Conservation (phyloP, 2,113 vertebrate genomes). For the Noctilio leporinus region DNA sequence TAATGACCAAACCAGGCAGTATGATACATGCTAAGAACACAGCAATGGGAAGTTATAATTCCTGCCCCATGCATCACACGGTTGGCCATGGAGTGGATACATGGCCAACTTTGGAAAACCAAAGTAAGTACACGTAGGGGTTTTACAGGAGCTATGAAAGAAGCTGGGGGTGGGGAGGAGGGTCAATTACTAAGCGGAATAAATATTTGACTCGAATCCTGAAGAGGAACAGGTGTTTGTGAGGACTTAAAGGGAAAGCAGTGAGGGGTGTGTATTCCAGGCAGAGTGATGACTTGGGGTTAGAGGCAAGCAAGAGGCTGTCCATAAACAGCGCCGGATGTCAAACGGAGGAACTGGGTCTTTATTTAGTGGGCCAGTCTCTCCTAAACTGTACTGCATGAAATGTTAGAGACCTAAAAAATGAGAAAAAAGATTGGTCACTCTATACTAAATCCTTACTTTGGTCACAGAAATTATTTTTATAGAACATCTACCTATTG, state of each 20-base stretch:
- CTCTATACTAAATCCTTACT: background rate
- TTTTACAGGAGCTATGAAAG: background rate
- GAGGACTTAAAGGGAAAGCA: background rate
- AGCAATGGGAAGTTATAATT: background rate
- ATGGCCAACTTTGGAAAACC: no score
- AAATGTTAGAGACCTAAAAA: background rate
- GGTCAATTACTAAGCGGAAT: background rate
- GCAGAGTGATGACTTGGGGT: no score
- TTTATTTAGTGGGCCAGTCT: background rate
- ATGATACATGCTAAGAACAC: background rate
- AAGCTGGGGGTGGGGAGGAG: background rate
- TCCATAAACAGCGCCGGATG: background rate
- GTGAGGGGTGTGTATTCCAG: background rate
- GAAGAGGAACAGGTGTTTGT: background rate
- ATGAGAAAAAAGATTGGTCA: background rate
- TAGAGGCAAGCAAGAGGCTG: background rate
- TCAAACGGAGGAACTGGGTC: background rate
- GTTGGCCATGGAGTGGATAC: background rate
- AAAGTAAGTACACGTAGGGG: background rate
- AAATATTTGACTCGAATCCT: background rate
- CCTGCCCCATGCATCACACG: fast-evolving
- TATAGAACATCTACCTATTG: background rate
- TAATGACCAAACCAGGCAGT: background rate
- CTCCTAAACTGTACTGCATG: background rate
- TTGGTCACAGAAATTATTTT: background rate